These are phyloP conservation scores for Felis chaus DNA, from an alignment of 2,113 vertebrate species.

Conservation along the genomic window DNA sequence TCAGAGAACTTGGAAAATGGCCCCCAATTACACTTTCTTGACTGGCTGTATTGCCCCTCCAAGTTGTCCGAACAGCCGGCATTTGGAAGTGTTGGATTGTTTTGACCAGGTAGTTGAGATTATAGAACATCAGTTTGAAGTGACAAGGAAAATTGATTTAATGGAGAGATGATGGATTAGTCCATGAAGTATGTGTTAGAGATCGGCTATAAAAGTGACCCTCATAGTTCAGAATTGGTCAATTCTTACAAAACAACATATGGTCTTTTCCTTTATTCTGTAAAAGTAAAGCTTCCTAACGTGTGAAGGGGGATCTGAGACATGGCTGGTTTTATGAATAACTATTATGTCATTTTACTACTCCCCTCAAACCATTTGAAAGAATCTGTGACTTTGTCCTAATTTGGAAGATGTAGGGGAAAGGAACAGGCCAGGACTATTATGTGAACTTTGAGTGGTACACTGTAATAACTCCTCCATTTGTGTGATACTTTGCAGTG, in stretches of 20 bases:
- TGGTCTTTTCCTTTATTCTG: not conserved
- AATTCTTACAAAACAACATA: not conserved
- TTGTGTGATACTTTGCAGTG: not conserved
- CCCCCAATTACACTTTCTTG: not conserved
- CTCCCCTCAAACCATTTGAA: not conserved
- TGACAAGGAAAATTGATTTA: not conserved
- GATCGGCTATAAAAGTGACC: not conserved
- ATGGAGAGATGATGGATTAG: not conserved
- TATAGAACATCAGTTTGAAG: conserved; percentile 15
- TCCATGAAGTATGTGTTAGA: not conserved
- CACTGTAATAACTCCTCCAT: not conserved
- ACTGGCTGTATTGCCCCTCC: not conserved
- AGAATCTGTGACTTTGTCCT: conserved; percentile 27
- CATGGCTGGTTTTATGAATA: not conserved
- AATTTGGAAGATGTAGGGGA: not conserved
- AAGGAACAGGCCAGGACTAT: not conserved
- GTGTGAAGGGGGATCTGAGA: not conserved
- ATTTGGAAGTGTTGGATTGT: conserved; percentile 3
- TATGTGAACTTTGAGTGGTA: not conserved
- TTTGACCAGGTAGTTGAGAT: not conserved
- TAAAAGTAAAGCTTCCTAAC: not conserved
- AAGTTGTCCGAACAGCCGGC: not conserved
- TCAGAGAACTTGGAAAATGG: conserved; percentile 21
- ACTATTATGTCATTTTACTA: not conserved
- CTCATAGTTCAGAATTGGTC: not conserved